Conservation (phyloP, 2,113 vertebrate genomes). For the Lagopus muta region DNA sequence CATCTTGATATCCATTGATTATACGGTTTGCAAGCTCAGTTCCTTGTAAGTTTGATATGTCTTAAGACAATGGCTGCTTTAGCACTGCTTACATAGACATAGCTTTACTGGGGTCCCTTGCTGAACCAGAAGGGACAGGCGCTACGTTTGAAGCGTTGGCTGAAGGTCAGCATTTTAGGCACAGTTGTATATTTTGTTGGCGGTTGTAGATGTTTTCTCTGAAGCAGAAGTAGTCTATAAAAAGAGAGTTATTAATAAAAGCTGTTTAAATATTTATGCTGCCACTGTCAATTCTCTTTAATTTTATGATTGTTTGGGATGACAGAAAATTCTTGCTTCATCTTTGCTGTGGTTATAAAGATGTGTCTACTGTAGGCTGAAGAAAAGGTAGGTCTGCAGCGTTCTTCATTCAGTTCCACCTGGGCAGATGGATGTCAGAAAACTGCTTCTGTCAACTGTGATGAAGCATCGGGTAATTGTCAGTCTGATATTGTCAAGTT, state of each 20-base stretch:
- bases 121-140: neutral
- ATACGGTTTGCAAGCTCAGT: neutral
- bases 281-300: neutral
- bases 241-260: neutral
- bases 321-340: neutral
- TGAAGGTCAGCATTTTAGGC: neutral
- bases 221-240: neutral
- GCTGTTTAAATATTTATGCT: neutral
- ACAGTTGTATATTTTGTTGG: neutral
- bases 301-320: neutral
- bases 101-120: neutral
- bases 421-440: neutral
- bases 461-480: neutral
- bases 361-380: neutral
- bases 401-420: rapidly evolving
- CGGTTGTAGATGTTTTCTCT: neutral
- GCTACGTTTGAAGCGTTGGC: neutral
- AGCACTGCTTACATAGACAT: rapidly evolving
- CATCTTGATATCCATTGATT: too few species aligned
- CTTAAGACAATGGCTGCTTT: neutral
- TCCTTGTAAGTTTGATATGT: neutral
- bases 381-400: neutral
- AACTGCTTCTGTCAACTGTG: neutral
- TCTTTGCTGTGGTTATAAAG: neutral
- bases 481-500: neutral